Evolutionary conservation across 2,113 vertebrate genomes (phyloP), one percentile per base, ranked within the genome.

Genomic region (Pogona vitticeps): DNA sequence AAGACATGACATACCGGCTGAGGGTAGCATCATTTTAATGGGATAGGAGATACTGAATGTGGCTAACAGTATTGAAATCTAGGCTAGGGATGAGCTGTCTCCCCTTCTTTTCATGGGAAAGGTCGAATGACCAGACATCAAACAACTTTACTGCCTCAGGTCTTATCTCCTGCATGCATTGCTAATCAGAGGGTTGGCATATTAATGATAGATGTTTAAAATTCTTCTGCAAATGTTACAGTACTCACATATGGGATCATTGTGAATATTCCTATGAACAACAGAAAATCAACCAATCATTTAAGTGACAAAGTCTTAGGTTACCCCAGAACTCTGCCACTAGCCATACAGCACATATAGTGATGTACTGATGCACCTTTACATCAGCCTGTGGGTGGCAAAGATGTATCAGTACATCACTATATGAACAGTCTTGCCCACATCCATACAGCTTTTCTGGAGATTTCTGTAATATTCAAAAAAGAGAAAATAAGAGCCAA

Each of bases 381-480:
- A 63, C 20, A 26, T 28, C 26, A 28, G 65, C 28, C 65, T 67
- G 28, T 67, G 18, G 36, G 67, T 81, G 26, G n/a, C 59, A 38
- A 33, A 83, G 67, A 6, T 58, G n/a, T 42, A 58, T 26, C 31
- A 5, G 21, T 58, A 38, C 28, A n/a, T 58, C 14, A 21, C 82
- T 88, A 92, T 93, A 58, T 70, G 90, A 80, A 91, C 82, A 76
- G 28, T 71, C 17, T 10, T 0, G 88, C 6, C 59, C 52, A 38
- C 6, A 6, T 86, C 93, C 88, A 89, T 86, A 90, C 91, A 89
- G 86, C 90, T 90, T 46, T 79, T 65, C 88, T 81, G 15, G 23
- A 93, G 83, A 88, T 89, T 76, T 91, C 67, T 91, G n/a, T 91
- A 94, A 84, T 88, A 26, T 76, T 93, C 84, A 88, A 93, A 90